Percentiles rank a stretch among this genome's conserved stretches.
Conservation (phyloP, 37 sponge, comb jelly and placozoan species). For the Aphrocallistes beatrix region DNA sequence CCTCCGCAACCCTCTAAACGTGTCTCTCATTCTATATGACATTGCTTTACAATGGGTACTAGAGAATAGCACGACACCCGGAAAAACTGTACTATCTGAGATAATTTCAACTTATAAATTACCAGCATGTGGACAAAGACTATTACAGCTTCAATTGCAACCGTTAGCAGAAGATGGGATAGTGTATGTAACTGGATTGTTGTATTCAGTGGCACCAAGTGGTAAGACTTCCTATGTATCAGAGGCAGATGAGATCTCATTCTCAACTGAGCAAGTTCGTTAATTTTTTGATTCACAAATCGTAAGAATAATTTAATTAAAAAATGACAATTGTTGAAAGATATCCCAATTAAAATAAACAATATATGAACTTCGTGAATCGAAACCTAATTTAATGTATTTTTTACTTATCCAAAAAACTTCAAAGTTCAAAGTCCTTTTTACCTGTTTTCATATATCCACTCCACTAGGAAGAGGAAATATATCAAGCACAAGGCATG, state of each 20-base stretch:
- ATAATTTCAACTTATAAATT: neutral
- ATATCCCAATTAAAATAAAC: too few relatives aligned
- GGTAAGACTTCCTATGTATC: neutral
- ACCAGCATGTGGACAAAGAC: neutral
- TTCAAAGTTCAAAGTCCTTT: too few relatives aligned
- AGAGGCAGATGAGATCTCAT: neutral
- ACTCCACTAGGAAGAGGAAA: neutral
- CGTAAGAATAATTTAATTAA: too few relatives aligned
- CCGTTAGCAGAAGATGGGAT: neutral
- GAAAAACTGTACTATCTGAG: neutral
- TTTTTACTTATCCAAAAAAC: too few relatives aligned
- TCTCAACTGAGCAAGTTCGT: too few relatives aligned
- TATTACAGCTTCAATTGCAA: neutral
- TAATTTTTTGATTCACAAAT: too few relatives aligned
- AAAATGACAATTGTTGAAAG: too few relatives aligned
- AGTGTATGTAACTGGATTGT: neutral
- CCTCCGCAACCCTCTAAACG: neutral
- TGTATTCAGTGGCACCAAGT: constrained; percentile 1
- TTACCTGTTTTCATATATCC: too few relatives aligned
- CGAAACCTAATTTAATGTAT: too few relatives aligned
- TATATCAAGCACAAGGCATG: neutral
- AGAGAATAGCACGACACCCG: neutral
- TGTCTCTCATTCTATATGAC: neutral
- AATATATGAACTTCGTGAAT: too few relatives aligned
- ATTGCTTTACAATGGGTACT: constrained; percentile 1